Evolutionary conservation across 35 echinoderm and acorn worm species (phyloP), one percentile per base, ranked within the genome.

Genomic region (Strongylocentrotus purpuratus): DNA sequence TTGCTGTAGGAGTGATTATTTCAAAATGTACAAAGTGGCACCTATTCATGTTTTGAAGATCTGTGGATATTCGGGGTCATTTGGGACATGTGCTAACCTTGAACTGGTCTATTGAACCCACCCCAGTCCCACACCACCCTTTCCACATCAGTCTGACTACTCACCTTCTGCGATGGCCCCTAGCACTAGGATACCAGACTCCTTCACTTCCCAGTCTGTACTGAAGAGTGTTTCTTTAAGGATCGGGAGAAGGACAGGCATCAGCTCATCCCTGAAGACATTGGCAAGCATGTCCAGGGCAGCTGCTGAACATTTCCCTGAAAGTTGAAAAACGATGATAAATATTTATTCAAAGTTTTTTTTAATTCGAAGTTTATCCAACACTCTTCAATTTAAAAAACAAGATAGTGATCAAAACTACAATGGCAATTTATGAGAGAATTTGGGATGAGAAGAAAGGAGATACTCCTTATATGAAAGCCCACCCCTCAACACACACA

Each of bases 241-340:
- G 94, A 99, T 98, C 5, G 98, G 98, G 94, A 99, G 95, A 55
- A 99, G 98, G 22, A 97, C 96, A 7, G 98, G 98, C 97, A 99
- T 97, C 65, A 99, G 33, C 46, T 99, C 98, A 85, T 99, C 98
- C 89, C 97, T 96, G 95, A 99, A 99, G 55, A 99, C 98, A 87
- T 99, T 99, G 94, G 98, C 98, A 59, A 99, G 58, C 15, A 99
- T 97, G 96, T 99, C 98, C 20, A 99, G 96, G 35, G 98, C 98
- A 47, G 98, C 98, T 95, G 98, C 98, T 85, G 98, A 99, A 97
- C 98, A 99, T 90, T 99, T 99, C 90, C 98, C 98, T 99, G 95
- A 7, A 95, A 96, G 58, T 8, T 41, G 31, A 95, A 3, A 25
- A 47, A 90, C 28, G 48, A 92, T 65, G 60, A 65, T 65, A 65